Evolutionary conservation across 2,113 vertebrate species (phyloP).

Genomic region (Ageneiosus marmoratus): DNA sequence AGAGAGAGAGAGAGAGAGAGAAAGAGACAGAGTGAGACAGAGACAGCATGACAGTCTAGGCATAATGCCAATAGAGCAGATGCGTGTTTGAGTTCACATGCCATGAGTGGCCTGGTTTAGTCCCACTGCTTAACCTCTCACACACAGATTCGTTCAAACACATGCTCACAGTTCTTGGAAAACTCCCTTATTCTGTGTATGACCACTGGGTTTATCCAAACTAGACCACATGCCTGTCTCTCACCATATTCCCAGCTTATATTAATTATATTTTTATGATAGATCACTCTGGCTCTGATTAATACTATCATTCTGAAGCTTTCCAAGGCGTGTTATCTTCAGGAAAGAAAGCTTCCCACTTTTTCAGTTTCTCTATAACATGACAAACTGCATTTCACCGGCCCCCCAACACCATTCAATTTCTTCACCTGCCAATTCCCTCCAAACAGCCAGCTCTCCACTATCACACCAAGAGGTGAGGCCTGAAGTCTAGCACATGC

Average conservation of each 20-base stretch:
- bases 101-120: constrained; percentile 53
- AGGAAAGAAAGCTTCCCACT: not conserved
- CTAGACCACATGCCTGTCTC: not conserved
- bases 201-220: constrained; percentile 50
- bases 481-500: not conserved
- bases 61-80: constrained; percentile 63
- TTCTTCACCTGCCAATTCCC: not conserved
- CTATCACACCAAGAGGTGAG: not conserved
- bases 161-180: constrained; percentile 61
- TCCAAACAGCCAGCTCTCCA: not conserved
- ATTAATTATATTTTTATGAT: not conserved
- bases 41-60: constrained; percentile 28
- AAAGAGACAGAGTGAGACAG: too few relatives aligned
- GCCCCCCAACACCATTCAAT: too few relatives aligned
- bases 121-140: constrained; percentile 55
- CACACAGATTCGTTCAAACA: constrained; percentile 46
- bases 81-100: constrained; percentile 63
- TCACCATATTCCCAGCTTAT: not conserved
- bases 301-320: too few relatives aligned
- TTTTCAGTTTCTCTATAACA: not conserved
- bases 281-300: not conserved
- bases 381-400: not conserved
- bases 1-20: too few relatives aligned
- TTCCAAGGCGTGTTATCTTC: too few relatives aligned
- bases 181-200: constrained; percentile 55